phyloP scores from a whole-genome alignment of 1,140 invertebrate species.

The Sminthurides bifidus region DNA sequence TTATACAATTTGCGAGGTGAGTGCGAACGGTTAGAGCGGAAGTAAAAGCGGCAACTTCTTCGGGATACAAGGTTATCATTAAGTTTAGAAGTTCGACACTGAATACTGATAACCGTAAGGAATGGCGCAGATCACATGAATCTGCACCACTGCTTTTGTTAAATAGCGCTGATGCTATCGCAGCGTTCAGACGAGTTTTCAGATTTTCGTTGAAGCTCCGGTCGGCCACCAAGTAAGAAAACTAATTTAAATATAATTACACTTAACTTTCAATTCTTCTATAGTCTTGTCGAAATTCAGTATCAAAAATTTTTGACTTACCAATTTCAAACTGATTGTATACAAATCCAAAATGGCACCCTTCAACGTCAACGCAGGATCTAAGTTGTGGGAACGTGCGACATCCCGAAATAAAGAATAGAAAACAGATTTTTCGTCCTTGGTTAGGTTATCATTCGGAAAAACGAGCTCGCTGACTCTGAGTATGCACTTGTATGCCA shows the following conservation, averaged over 20 bases:
- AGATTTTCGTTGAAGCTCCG: conserved; percentile 4
- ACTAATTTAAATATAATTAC: too few relatives aligned
- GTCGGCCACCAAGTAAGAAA: too few relatives aligned
- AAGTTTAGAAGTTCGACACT: conserved; percentile 9
- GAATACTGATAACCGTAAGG: neutral
- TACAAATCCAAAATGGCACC: neutral
- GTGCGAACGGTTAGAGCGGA: neutral
- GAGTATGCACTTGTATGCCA: neutral
- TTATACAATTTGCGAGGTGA: conserved; percentile 16
- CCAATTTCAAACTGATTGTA: neutral
- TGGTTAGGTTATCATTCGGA: neutral
- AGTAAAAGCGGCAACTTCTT: neutral
- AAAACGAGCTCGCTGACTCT: conserved; percentile 3
- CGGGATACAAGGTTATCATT: neutral
- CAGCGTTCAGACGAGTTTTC: too few relatives aligned
- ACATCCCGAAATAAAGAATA: neutral
- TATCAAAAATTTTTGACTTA: neutral
- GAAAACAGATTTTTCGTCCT: neutral
- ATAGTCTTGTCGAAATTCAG: neutral
- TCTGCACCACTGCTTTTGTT: neutral
- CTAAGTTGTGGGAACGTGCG: neutral
- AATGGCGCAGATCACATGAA: neutral
- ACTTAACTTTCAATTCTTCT: too few relatives aligned
- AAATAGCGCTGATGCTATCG: neutral
- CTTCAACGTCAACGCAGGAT: neutral